Conservation (phyloP, 2,797 vertebrate genomes). For the Rhinichthys osculus region DNA sequence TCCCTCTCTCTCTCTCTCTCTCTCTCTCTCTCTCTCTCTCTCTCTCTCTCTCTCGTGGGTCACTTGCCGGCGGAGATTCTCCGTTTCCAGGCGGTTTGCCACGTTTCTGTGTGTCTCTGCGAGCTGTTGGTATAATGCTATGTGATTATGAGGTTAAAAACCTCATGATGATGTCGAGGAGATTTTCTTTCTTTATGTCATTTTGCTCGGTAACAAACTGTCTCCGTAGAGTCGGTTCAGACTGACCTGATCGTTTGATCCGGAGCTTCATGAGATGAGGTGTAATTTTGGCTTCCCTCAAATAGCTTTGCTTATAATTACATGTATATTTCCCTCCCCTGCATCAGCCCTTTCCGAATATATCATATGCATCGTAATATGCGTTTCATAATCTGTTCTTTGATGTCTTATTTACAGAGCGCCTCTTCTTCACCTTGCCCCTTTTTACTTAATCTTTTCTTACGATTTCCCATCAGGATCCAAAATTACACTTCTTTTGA, state of each 20-base stretch:
- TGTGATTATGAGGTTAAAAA: slow-evolving; percentile 48
- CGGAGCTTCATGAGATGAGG: not conserved
- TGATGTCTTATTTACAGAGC: slow-evolving; percentile 13
- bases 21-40: slow-evolving; percentile 21
- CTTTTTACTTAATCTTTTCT: not conserved
- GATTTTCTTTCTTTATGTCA: slow-evolving; percentile 10
- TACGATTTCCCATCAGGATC: not conserved
- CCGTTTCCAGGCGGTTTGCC: slow-evolving; percentile 42
- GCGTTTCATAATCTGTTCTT: slow-evolving; percentile 13
- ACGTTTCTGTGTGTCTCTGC: slow-evolving; percentile 39
- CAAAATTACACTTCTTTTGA: not conserved
- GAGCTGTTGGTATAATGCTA: slow-evolving; percentile 23
- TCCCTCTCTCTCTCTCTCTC: slow-evolving; percentile 7
- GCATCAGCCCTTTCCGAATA: slow-evolving; percentile 12
- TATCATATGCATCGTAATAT: not conserved
- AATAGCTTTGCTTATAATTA: slow-evolving; percentile 23
- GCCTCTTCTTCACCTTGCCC: not conserved
- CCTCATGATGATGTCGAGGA: slow-evolving; percentile 26
- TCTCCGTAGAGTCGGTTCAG: not conserved
- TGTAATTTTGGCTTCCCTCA: slow-evolving; percentile 22
- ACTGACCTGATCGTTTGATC: slow-evolving; percentile 30
- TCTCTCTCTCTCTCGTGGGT: slow-evolving; percentile 39
- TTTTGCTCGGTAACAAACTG: not conserved
- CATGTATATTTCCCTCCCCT: slow-evolving; percentile 1
- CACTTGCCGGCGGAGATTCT: slow-evolving; percentile 42